phyloP scores from a whole-genome alignment of 1,140 invertebrate species.

The Nixonia krombeini region DNA sequence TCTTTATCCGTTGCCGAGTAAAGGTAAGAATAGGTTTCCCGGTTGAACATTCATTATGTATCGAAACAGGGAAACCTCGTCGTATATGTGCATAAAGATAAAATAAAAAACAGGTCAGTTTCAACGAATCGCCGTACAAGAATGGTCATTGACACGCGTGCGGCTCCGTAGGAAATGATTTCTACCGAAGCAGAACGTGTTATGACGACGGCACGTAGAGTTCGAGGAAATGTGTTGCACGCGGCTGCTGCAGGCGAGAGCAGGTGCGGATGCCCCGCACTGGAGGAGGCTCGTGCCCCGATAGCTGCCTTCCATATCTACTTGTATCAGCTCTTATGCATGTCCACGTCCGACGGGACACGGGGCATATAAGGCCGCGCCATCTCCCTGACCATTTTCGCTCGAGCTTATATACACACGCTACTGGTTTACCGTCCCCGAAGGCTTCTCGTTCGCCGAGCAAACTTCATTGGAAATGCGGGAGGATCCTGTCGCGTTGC shows the following conservation, averaged over 20 bases:
- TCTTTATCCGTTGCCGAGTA: neutral
- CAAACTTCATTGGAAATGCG: conserved; percentile 47
- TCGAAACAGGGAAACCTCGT: neutral
- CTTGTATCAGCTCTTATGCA: conserved; percentile 51
- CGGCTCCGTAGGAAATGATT: conserved; percentile 49
- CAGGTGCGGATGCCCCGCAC: conserved; percentile 33
- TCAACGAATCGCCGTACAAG: conserved; percentile 31
- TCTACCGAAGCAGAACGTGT: conserved; percentile 49
- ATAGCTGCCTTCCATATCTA: conserved; percentile 53
- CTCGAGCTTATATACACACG: conserved; percentile 26
- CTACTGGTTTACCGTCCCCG: conserved; percentile 39
- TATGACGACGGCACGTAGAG: conserved; percentile 53
- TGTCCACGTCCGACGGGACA: conserved; percentile 47
- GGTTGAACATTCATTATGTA: neutral
- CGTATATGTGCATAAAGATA: conserved; percentile 26
- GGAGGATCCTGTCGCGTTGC: conserved; percentile 45
- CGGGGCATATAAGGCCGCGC: conserved; percentile 50
- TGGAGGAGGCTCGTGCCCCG: conserved; percentile 44
- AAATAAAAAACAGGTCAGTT: conserved; percentile 39
- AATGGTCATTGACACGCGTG: conserved; percentile 47
- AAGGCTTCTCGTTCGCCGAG: conserved; percentile 37
- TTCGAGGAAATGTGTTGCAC: conserved; percentile 50
- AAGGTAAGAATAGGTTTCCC: neutral
- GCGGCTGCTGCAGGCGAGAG: conserved; percentile 46
- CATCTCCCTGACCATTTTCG: conserved; percentile 36